Base-by-base conservation (phyloP, 2,888 invertebrate species). In the Mimas tiliae region DNA sequence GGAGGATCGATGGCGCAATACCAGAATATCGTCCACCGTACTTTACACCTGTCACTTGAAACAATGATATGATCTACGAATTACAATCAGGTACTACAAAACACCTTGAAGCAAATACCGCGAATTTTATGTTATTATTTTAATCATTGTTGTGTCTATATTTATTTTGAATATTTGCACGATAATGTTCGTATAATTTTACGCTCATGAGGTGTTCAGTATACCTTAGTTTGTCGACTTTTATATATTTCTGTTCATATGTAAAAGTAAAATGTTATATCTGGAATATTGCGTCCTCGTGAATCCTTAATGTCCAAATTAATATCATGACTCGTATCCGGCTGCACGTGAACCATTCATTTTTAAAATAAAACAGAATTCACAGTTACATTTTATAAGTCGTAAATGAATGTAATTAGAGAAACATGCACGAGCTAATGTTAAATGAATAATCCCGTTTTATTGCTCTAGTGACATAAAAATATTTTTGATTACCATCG, bases 1-100 rank as follows among this genome's bases (percentile, higher is more conserved):
- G 91, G 85, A 83, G 90, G 89, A 87, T 83, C 90, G 90, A 84
- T 75, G 91, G 90, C 91, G 91, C 91, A 91, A 91, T 90, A 86
- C 88, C 87, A 84, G 85, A 79, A 77, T 83, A 77, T 78, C 81
- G 75, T 65, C 82, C 75, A 78, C 78, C 74, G 74, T 81, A 76
- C 84, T 81, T 82, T 73, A 75, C 84, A 73, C 79, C 82, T 77
- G 84, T 87, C 77, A 84, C 85, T 77, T 84, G 84, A 84, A 69
- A 72, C 64, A 65, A 65, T 68, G 69, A 67, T 68, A 65, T n/a
- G n/a, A n/a, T 68, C 68, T 69, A 62, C 66, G 65, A 42, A 68
- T 69, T 65, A 34, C 51, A 62, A 69, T 72, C 78, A 79, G 81
- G 81, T 80, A 80, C 70, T 66, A 67, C 69, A 58, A 65, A 47